These are phyloP conservation scores for Calameuta pallipes DNA, from an alignment of 2,888 invertebrate genomes.

Conservation along the genomic window DNA sequence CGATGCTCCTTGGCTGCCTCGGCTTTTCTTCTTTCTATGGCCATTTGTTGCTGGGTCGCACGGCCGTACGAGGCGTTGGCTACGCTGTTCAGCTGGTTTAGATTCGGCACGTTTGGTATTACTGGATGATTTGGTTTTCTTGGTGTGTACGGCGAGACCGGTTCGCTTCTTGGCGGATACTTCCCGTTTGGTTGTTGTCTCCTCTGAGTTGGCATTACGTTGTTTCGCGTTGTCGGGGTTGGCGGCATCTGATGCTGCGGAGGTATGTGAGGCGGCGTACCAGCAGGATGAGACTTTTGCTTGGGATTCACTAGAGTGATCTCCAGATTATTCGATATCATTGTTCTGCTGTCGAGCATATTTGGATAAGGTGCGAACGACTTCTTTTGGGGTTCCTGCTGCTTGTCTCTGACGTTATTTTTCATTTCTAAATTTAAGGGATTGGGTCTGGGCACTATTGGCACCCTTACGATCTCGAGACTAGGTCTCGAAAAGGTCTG, in stretches of 20 bases:
- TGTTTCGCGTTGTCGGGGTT: conserved; percentile 30
- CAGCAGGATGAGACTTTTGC: conserved; percentile 51
- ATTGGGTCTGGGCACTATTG: conserved; percentile 63
- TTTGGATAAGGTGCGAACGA: conserved; percentile 49
- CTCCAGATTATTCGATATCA: conserved; percentile 76
- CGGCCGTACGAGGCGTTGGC: conserved; percentile 32
- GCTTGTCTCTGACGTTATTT: conserved; percentile 54
- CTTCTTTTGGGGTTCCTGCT: conserved; percentile 41
- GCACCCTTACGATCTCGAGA: conserved; percentile 73
- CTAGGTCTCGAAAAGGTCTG: conserved; percentile 61
- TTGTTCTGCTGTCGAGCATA: conserved; percentile 66
- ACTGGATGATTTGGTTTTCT: conserved; percentile 56
- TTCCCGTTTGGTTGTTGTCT: conserved; percentile 69
- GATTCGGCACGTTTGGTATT: conserved; percentile 62
- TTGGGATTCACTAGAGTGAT: conserved; percentile 75
- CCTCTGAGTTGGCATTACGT: conserved; percentile 28
- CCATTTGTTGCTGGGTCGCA: conserved; percentile 38
- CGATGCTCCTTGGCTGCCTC: conserved; percentile 31
- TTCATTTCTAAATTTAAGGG: conserved; percentile 68
- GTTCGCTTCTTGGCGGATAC: conserved; percentile 67
- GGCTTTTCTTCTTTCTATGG: conserved; percentile 54
- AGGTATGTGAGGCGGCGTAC: conserved; percentile 24
- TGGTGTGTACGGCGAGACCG: conserved; percentile 59
- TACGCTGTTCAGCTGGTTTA: conserved; percentile 50
- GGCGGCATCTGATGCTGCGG: conserved; percentile 32